Percentiles rank a stretch among this genome's conserved stretches.
Evolutionary conservation across 2,797 vertebrate species (phyloP).

Genomic region (Carduelis carduelis): DNA sequence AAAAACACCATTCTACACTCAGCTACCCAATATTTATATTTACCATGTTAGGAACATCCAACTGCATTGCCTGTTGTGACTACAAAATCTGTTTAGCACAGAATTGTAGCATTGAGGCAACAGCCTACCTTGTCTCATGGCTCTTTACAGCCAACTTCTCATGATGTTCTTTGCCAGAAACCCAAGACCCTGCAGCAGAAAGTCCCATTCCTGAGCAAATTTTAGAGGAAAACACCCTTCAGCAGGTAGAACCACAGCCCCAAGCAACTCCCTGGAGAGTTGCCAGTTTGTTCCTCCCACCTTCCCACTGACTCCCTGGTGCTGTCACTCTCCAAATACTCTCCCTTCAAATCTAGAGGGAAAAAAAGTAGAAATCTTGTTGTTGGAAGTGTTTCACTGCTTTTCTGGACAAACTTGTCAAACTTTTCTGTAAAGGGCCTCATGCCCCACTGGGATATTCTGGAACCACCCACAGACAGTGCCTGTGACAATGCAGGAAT

Average conservation of each 20-base stretch:
- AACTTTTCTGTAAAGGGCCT: background rate
- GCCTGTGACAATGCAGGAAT: background rate
- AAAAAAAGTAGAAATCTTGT: background rate
- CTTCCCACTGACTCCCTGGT: background rate
- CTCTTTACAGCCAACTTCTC: background rate
- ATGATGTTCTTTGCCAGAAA: background rate
- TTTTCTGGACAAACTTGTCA: background rate
- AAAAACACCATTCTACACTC: background rate
- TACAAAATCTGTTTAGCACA: background rate
- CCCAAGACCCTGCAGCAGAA: background rate
- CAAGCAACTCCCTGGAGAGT: background rate
- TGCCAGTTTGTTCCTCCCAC: background rate
- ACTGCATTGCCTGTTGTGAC: background rate
- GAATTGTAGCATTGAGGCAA: background rate
- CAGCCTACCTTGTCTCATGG: background rate
- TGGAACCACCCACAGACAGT: rapidly evolving
- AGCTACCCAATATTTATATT: background rate
- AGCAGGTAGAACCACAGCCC: background rate
- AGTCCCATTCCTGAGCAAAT: background rate
- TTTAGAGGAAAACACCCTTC: background rate
- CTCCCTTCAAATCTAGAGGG: background rate
- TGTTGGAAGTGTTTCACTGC: background rate
- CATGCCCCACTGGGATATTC: rapidly evolving
- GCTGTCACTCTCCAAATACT: background rate
- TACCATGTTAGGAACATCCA: background rate